A percentile compares a stretch with the other conserved stretches of the same genome.
Conservation (phyloP, 2,113 vertebrate genomes). For the Scytalopus superciliaris region DNA sequence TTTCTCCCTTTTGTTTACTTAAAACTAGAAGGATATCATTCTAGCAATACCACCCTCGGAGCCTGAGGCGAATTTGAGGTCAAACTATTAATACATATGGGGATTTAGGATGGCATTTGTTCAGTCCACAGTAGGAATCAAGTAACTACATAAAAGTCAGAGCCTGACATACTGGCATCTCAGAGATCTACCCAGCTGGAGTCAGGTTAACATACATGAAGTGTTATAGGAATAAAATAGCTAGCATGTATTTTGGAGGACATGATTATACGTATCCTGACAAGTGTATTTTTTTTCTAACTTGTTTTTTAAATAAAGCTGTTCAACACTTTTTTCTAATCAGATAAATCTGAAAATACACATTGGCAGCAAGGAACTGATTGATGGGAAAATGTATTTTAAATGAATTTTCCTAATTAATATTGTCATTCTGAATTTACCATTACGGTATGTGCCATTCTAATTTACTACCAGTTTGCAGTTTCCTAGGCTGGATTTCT, state of each 20-base stretch:
- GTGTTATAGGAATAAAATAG: neutral
- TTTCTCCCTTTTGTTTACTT: neutral
- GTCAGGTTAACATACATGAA: neutral
- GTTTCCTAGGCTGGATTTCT: neutral
- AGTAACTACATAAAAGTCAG: neutral
- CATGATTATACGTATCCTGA: neutral
- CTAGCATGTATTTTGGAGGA: neutral
- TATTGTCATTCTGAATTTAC: constrained; percentile 10
- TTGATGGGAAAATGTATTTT: neutral
- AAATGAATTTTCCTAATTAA: constrained; percentile 13
- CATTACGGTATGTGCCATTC: neutral
- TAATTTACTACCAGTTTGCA: neutral
- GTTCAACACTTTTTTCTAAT: neutral
- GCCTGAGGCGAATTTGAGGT: neutral
- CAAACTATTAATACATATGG: neutral
- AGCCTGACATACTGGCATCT: neutral
- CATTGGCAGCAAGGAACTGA: neutral
- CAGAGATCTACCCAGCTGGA: neutral
- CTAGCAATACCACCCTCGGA: neutral
- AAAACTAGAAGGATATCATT: neutral
- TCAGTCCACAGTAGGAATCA: neutral
- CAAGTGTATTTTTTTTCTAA: neutral
- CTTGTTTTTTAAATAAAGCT: neutral
- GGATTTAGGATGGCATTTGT: neutral
- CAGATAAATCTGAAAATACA: neutral